Conservation (phyloP, 2,888 invertebrate genomes). For the Oligia strigilis region DNA sequence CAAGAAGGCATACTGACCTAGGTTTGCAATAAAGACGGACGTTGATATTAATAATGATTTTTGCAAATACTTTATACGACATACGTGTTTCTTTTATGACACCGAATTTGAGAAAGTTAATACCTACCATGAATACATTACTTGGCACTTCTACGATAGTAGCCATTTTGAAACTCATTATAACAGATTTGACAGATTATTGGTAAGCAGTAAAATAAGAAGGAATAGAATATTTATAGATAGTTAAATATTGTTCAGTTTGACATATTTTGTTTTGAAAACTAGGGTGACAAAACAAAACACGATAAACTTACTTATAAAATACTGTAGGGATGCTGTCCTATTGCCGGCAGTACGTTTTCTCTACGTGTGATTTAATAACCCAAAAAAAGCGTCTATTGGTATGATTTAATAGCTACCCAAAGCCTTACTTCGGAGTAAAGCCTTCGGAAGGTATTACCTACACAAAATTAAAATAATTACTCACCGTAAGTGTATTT, state of each 20-base stretch:
- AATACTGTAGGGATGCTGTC: background rate
- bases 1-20: background rate
- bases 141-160: slow-evolving; percentile 13
- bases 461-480: slow-evolving; percentile 18
- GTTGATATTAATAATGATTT: background rate
- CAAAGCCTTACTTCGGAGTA: background rate
- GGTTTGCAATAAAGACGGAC: background rate
- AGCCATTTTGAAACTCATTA: slow-evolving; percentile 48
- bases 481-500: background rate
- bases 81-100: background rate
- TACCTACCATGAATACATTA: slow-evolving; percentile 41
- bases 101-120: slow-evolving; percentile 46
- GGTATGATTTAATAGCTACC: background rate
- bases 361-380: background rate
- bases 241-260: background rate
- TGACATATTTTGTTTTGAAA: background rate
- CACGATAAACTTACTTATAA: background rate
- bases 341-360: background rate
- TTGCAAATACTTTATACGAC: slow-evolving; percentile 1
- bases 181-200: slow-evolving; percentile 19
- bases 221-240: no score
- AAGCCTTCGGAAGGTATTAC: background rate
- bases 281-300: background rate
- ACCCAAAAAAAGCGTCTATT: background rate
- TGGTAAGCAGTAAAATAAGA: no score